phyloP scores from a whole-genome alignment of 2,113 vertebrate genomes.

The Chauna torquata region DNA sequence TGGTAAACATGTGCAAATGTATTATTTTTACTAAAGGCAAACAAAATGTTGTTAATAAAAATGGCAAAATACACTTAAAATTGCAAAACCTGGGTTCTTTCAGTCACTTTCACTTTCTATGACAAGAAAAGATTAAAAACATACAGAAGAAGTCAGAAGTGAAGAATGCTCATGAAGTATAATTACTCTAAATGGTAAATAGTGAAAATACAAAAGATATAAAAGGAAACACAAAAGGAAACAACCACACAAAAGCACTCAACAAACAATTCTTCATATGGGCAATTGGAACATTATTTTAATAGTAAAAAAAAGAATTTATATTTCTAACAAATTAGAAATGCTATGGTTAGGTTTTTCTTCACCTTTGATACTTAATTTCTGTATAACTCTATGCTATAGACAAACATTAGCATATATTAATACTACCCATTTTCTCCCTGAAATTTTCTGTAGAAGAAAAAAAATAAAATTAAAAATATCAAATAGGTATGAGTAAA shows the following conservation, averaged over 20 bases:
- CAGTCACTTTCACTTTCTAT: background rate
- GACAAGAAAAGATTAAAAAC: background rate
- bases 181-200: background rate
- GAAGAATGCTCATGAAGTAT: background rate
- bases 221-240: background rate
- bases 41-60: background rate
- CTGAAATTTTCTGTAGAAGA: background rate
- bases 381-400: background rate
- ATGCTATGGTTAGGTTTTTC: background rate
- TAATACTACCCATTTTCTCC: background rate
- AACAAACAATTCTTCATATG: background rate
- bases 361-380: background rate
- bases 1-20: background rate
- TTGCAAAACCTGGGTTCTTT: background rate
- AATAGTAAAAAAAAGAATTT: background rate
- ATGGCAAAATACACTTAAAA: background rate
- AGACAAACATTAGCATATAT: background rate
- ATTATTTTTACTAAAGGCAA: background rate
- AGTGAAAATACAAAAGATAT: background rate
- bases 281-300: background rate
- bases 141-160: background rate
- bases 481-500: background rate
- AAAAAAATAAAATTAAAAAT: background rate
- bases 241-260: background rate
- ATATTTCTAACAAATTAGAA: conserved; percentile 3